Conservation (phyloP, 2,113 vertebrate genomes). For the Nyctereutes procyonoides region DNA sequence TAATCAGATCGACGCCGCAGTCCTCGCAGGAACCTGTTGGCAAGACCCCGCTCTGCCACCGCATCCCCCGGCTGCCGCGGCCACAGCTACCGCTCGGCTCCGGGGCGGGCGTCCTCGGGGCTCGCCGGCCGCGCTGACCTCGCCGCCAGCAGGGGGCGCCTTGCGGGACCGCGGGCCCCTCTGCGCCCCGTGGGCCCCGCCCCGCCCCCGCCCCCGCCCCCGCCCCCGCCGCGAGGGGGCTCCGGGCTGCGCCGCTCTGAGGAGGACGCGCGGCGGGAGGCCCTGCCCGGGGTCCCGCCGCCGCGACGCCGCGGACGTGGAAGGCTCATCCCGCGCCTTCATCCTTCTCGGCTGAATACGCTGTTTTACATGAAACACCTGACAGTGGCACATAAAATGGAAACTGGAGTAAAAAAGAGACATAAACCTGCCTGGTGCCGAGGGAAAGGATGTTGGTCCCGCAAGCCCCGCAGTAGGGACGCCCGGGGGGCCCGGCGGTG, state of each 20-base stretch:
- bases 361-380: no score
- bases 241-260: neutral
- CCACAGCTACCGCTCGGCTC: neutral
- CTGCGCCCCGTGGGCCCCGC: fast-evolving
- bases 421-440: neutral
- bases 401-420: neutral
- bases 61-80: neutral
- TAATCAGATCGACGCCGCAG: neutral
- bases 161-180: fast-evolving
- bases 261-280: neutral
- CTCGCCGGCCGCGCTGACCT: fast-evolving
- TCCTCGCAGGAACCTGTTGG: fast-evolving
- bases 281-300: neutral
- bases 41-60: no score
- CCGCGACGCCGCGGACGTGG: neutral
- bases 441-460: neutral
- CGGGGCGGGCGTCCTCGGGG: neutral
- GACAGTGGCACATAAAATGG: neutral
- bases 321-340: neutral
- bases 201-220: neutral
- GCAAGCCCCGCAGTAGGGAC: neutral
- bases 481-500: no score
- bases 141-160: slow-evolving; percentile 32
- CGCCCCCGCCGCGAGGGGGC: neutral
- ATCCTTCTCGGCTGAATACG: neutral